A percentile compares a stretch with the other conserved stretches of the same genome.
These are phyloP conservation scores for Apodemia hepburni DNA, from an alignment of 2,888 invertebrate genomes.

Conservation along the genomic window DNA sequence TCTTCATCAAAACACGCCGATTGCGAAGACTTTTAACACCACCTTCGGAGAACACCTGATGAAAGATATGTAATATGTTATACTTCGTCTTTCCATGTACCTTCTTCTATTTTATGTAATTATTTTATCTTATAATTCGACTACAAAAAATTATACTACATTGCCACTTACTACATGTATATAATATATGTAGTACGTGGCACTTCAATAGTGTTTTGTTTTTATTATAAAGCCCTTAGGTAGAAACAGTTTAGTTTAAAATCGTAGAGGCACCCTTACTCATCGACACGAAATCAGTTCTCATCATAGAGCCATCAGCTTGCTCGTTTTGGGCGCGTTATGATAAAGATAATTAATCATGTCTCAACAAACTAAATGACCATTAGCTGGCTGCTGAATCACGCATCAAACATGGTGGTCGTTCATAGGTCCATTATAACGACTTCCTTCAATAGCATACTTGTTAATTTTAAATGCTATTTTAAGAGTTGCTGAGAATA, in stretches of 20 bases:
- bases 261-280: conserved; percentile 29
- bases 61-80: too few species aligned
- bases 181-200: too few species aligned
- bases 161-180: too few species aligned
- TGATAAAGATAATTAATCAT: conserved; percentile 76
- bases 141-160: too few species aligned
- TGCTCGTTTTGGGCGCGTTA: conserved; percentile 43
- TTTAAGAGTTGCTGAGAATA: background rate
- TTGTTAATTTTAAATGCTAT: conserved; percentile 7
- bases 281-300: conserved; percentile 39
- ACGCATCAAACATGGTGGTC: conserved; percentile 54
- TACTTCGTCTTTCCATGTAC: too few species aligned
- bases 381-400: conserved; percentile 70
- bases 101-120: too few species aligned
- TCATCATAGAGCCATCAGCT: conserved; percentile 71
- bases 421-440: conserved; percentile 31
- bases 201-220: background rate
- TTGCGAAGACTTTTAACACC: too few species aligned
- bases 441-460: conserved; percentile 21
- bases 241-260: conserved; percentile 12
- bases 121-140: too few species aligned
- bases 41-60: too few species aligned
- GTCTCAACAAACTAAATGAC: conserved; percentile 56
- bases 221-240: background rate
- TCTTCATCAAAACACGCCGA: too few species aligned